Percentiles rank a stretch among this genome's conserved stretches.
These are phyloP conservation scores for Microcaecilia unicolor DNA, from an alignment of 2,797 vertebrate species.

Conservation along the genomic window DNA sequence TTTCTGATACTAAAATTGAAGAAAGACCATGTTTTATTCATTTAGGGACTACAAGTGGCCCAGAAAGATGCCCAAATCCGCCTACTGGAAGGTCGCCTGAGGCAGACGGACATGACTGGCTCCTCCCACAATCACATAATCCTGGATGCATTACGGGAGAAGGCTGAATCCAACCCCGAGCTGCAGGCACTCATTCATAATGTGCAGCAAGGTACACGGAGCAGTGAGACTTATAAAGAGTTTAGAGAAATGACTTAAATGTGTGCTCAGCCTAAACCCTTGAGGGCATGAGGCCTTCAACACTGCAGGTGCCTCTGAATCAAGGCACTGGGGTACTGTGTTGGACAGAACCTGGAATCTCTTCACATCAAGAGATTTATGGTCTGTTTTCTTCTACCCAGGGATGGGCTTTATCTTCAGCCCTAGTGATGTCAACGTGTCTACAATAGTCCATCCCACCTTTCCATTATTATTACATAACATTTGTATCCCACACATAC, in stretches of 20 bases:
- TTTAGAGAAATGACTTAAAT: not conserved
- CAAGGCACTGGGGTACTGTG: too few relatives aligned
- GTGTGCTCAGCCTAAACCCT: not conserved
- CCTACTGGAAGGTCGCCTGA: constrained; percentile 84
- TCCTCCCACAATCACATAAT: constrained; percentile 83
- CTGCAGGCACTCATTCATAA: constrained; percentile 77
- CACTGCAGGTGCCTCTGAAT: too few relatives aligned
- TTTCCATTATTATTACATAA: too few relatives aligned
- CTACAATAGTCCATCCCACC: too few relatives aligned
- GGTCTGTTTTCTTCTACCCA: too few relatives aligned
- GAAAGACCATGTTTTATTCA: fast-evolving
- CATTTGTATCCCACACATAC: too few relatives aligned
- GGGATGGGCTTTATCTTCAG: fast-evolving
- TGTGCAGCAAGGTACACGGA: constrained; percentile 85
- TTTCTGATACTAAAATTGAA: too few relatives aligned
- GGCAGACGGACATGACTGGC: constrained; percentile 74
- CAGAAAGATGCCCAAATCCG: constrained; percentile 91
- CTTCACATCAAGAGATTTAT: too few relatives aligned
- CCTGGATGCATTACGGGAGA: constrained; percentile 81
- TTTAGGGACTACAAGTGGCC: constrained; percentile 84
- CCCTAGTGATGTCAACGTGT: too few relatives aligned
- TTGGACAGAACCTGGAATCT: too few relatives aligned
- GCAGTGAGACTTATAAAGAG: not conserved
- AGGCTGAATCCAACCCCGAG: constrained; percentile 81
- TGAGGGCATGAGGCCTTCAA: not conserved